A percentile compares a stretch with the other conserved stretches of the same genome.
These are phyloP conservation scores for Eciton burchellii DNA, from an alignment of 1,140 invertebrate species.

Conservation along the genomic window DNA sequence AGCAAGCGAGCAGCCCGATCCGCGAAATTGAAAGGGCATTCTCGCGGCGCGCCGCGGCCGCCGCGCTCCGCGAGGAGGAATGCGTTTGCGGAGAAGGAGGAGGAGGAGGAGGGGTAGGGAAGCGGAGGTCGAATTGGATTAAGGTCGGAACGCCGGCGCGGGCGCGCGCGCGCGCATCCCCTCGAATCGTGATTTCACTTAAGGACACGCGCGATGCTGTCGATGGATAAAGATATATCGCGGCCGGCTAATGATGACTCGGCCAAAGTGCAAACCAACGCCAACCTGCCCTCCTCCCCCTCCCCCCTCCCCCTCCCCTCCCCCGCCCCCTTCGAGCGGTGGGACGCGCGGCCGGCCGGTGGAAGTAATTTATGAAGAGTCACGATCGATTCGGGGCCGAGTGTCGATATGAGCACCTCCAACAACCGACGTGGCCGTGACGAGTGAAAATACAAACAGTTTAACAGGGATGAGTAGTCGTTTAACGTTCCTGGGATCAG, in stretches of 20 bases:
- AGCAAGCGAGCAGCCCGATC: no score
- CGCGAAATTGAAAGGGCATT: not conserved
- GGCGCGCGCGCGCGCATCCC: constrained; percentile 5
- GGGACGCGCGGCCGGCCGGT: constrained; percentile 2
- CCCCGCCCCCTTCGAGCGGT: no score
- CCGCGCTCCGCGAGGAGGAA: no score
- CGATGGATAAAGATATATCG: constrained; percentile 82
- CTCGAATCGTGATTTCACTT: constrained; percentile 72
- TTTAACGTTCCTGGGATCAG: constrained; percentile 79
- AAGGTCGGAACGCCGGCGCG: constrained; percentile 34
- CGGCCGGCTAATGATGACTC: constrained; percentile 77
- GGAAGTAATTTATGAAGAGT: constrained; percentile 75
- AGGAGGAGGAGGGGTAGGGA: no score
- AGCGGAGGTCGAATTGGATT: constrained; percentile 52
- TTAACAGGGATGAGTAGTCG: constrained; percentile 84
- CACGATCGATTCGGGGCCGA: constrained; percentile 75
- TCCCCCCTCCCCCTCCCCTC: no score
- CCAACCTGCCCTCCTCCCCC: no score
- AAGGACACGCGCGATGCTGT: constrained; percentile 76
- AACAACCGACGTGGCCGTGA: constrained; percentile 76
- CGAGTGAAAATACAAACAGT: constrained; percentile 85
- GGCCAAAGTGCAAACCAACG: constrained; percentile 68
- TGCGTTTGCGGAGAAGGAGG: no score
- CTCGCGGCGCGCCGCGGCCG: not conserved
- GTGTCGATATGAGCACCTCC: constrained; percentile 81